Percentiles rank a stretch among this genome's conserved stretches.
Evolutionary conservation across 2,797 vertebrate species (phyloP).

Genomic region (Halcyon smyrnensis): DNA sequence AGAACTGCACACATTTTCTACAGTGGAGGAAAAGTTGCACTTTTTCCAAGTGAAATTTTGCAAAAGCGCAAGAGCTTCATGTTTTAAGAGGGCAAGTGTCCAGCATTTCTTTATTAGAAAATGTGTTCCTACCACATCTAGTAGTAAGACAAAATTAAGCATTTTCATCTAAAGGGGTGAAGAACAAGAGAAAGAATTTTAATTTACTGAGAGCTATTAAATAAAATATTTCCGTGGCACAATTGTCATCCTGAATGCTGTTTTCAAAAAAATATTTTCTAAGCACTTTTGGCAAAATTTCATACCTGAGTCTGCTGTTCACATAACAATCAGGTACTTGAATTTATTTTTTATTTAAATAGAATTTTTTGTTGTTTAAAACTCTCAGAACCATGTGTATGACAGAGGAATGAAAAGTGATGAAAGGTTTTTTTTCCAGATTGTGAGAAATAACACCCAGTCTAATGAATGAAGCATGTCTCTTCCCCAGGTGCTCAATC

Average conservation of each 20-base stretch:
- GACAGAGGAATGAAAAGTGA: background rate
- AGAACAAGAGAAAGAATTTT: background rate
- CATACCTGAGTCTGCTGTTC: background rate
- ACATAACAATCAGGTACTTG: background rate
- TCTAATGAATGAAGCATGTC: conserved; percentile 23
- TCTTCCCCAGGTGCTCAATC: conserved; percentile 11
- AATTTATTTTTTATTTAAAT: background rate
- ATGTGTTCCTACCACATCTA: background rate
- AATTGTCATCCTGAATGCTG: background rate
- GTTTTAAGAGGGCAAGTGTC: background rate
- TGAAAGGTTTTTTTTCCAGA: background rate
- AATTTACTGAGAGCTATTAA: background rate
- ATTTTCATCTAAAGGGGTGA: background rate
- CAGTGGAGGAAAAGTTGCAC: background rate
- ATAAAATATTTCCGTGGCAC: background rate
- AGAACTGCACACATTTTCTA: background rate
- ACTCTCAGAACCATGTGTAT: background rate
- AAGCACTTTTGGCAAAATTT: background rate
- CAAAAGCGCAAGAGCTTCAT: background rate
- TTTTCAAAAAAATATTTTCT: background rate
- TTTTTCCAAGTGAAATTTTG: background rate
- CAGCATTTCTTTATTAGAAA: background rate
- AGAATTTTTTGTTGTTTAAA: background rate
- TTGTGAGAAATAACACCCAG: background rate
- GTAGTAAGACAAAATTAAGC: background rate